These are phyloP conservation scores for Agrochola litura DNA, from an alignment of 2,888 invertebrate genomes.

Conservation along the genomic window DNA sequence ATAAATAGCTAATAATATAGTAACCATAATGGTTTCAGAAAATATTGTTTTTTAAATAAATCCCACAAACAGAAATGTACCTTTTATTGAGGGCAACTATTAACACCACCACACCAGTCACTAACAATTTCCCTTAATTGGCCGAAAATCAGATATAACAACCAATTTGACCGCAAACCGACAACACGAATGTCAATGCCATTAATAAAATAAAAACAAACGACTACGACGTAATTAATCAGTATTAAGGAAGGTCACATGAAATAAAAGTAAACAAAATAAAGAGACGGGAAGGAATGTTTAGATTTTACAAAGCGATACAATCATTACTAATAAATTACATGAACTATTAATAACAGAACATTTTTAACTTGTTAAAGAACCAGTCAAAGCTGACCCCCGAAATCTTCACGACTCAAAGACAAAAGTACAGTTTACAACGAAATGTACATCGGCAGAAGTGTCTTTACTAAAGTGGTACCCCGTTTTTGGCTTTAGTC, in stretches of 20 bases:
- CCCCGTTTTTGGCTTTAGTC: conserved; percentile 69
- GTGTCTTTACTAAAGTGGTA: conserved; percentile 68
- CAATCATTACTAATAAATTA: conserved; percentile 65
- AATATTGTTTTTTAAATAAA: neutral
- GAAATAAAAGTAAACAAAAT: conserved; percentile 45
- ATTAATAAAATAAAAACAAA: conserved; percentile 31
- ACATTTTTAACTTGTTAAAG: conserved; percentile 60
- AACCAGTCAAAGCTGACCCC: conserved; percentile 45
- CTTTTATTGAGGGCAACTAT: neutral
- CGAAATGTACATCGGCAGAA: conserved; percentile 53
- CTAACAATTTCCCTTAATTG: conserved; percentile 32
- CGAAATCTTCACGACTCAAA: conserved; percentile 26
- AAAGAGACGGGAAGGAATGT: conserved; percentile 61
- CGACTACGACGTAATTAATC: conserved; percentile 53
- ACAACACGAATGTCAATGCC: conserved; percentile 29
- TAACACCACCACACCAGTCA: neutral
- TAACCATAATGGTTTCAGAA: neutral
- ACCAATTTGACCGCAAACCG: conserved; percentile 9
- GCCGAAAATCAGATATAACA: conserved; percentile 36
- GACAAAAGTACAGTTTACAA: conserved; percentile 41
- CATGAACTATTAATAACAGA: conserved; percentile 58
- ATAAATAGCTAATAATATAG: neutral
- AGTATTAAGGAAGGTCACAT: conserved; percentile 17
- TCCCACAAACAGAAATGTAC: neutral
- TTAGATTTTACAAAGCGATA: conserved; percentile 67